phyloP scores from a whole-genome alignment of 2,113 vertebrate species.

The Azemiops feae region DNA sequence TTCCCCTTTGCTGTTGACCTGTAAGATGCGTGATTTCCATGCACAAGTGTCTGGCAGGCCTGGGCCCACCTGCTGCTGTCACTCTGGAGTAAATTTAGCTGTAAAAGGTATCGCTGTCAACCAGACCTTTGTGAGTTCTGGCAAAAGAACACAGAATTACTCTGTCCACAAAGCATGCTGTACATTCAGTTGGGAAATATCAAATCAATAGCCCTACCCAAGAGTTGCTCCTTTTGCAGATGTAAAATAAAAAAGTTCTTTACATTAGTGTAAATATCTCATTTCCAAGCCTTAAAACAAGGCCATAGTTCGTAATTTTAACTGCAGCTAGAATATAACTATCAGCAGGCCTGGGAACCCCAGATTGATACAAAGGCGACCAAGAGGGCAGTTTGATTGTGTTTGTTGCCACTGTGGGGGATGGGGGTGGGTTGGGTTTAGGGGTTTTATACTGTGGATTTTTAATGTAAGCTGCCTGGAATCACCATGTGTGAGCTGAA shows the following conservation, averaged over 20 bases:
- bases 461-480: background rate
- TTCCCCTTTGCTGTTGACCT: constrained; percentile 80
- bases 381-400: background rate
- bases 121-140: constrained; percentile 89
- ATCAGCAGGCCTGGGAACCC: constrained; percentile 14
- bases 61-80: constrained; percentile 88
- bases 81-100: constrained; percentile 94
- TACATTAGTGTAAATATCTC: constrained; percentile 62
- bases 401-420: background rate
- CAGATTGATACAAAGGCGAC: background rate
- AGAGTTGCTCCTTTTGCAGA: constrained; percentile 61
- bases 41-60: constrained; percentile 84
- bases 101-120: constrained; percentile 90
- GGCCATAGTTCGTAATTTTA: constrained; percentile 68
- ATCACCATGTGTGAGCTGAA: background rate
- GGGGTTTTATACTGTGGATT: background rate
- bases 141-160: constrained; percentile 74
- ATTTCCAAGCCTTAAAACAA: constrained; percentile 68
- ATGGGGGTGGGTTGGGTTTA: background rate
- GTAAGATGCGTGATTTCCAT: constrained; percentile 76
- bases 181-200: constrained; percentile 78
- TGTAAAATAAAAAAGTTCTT: constrained; percentile 52
- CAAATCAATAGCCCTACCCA: constrained; percentile 60
- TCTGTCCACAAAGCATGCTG: constrained; percentile 62
- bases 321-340: constrained; percentile 69